These are phyloP conservation scores for Corbicula japonica DNA, from an alignment of 2,888 invertebrate species.

Conservation along the genomic window DNA sequence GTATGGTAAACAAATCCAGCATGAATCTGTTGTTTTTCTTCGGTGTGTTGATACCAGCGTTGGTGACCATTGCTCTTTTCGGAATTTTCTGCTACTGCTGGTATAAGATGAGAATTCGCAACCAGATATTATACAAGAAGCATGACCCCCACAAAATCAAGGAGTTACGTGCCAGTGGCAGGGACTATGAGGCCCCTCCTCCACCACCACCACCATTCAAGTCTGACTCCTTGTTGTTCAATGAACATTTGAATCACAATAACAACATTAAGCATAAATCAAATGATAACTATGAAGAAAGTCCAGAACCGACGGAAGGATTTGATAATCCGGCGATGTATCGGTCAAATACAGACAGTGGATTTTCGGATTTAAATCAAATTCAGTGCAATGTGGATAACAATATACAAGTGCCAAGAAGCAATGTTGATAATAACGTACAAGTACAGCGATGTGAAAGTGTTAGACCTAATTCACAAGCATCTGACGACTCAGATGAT, in stretches of 20 bases:
- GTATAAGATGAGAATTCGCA: conserved; percentile 77
- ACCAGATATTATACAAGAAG: conserved; percentile 77
- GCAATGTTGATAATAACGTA: too few species aligned
- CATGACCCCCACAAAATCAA: conserved; percentile 78
- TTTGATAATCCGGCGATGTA: conserved; percentile 67
- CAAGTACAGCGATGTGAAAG: conserved; percentile 55
- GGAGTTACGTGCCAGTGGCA: conserved; percentile 58
- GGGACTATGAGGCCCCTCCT: conserved; percentile 71
- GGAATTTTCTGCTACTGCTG: conserved; percentile 83
- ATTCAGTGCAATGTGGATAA: conserved; percentile 67
- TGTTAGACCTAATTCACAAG: conserved; percentile 80
- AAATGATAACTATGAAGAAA: conserved; percentile 63
- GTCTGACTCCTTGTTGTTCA: conserved; percentile 26
- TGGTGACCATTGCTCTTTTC: conserved; percentile 82
- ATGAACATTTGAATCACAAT: conserved; percentile 43
- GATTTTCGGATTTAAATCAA: conserved; percentile 76
- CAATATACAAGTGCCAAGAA: background rate
- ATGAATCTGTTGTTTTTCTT: conserved; percentile 82
- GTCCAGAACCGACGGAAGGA: conserved; percentile 63
- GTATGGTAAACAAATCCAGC: conserved; percentile 68
- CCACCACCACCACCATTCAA: conserved; percentile 69
- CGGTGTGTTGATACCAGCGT: conserved; percentile 83
- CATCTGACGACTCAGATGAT: conserved; percentile 82
- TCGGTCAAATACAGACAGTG: conserved; percentile 76
- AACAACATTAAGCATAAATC: conserved; percentile 55